phyloP scores from a whole-genome alignment of 2,113 vertebrate species.

The Otolemur garnettii region DNA sequence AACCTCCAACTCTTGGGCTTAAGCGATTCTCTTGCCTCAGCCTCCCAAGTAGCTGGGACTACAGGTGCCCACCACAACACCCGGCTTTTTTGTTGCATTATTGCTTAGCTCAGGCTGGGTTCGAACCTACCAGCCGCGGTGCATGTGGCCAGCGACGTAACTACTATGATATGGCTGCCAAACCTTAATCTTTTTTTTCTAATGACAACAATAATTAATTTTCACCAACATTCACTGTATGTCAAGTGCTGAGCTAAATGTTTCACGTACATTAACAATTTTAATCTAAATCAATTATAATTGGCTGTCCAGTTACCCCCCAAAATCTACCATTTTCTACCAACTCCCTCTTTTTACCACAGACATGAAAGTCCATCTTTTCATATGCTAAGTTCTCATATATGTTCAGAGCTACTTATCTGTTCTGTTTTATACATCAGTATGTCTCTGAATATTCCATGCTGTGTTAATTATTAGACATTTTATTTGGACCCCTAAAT shows the following conservation, averaged over 20 bases:
- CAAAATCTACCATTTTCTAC: neutral
- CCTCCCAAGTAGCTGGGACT: too few species aligned
- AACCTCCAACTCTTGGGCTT: too few species aligned
- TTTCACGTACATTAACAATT: neutral
- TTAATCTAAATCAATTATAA: neutral
- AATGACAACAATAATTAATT: neutral
- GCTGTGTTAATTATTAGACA: neutral
- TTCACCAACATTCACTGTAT: neutral
- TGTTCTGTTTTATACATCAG: neutral
- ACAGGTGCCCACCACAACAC: too few species aligned
- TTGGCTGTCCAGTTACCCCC: neutral
- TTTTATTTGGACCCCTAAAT: neutral
- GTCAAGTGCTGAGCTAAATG: slow-evolving; percentile 1
- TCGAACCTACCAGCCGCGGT: too few species aligned
- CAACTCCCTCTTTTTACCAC: neutral
- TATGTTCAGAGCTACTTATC: neutral
- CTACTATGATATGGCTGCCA: too few species aligned
- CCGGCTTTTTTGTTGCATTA: too few species aligned
- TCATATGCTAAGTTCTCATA: neutral
- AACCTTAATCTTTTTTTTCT: neutral
- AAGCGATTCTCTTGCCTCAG: too few species aligned
- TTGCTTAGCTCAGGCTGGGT: too few species aligned
- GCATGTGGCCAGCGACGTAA: too few species aligned
- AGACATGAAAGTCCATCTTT: neutral
- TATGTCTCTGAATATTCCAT: slow-evolving; percentile 3